Base-by-base conservation (phyloP, 2,888 invertebrate genomes). In the Cantharis flavilabris region DNA sequence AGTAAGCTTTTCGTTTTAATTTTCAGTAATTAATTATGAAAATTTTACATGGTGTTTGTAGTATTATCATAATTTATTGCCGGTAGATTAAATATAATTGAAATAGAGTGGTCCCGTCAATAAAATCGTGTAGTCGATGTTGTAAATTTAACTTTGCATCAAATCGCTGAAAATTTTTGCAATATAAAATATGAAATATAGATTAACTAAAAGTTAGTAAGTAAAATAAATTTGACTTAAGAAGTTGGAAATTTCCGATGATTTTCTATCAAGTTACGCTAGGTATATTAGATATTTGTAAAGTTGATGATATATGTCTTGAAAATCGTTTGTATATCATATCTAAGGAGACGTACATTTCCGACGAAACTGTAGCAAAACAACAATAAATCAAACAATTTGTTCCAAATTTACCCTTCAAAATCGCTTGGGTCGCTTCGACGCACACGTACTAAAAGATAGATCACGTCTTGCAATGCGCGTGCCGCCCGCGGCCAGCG, bases 321-420 rank as follows among this genome's bases (percentile, higher is more conserved):
- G 71, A 69, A 76, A 76, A 81, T 80, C 80, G 81, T 82, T 82
- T 80, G 82, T 82, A 80, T 79, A 75, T 78, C 78, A 76, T 80
- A 81, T 82, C 81, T 80, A 76, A 76, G 71, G 77, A 71, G 82
- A 82, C 83, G 82, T 81, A 80, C 81, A 82, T 76, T 82, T 82
- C 82, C 79, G 76, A 76, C 76, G 82, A 84, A 84, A 82, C 82
- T 83, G 83, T 82, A 81, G 78, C 81, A 80, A 81, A 20, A 83
- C 83, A 83, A 82, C 82, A 78, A 84, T 85, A 85, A 84, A 85
- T 85, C 85, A 85, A 84, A 84, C 85, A 85, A 85, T 85, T 84
- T 85, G 84, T 83, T 83, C 82, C 80, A 81, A 84, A 84, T 85
- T 84, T 84, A 82, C 82, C 83, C 83, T 81, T 82, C 82, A 81